Evolutionary conservation across 2,888 invertebrate genomes (phyloP), one percentile per base, ranked within the genome.

Genomic region (Poecilobothrus nobilitatus): DNA sequence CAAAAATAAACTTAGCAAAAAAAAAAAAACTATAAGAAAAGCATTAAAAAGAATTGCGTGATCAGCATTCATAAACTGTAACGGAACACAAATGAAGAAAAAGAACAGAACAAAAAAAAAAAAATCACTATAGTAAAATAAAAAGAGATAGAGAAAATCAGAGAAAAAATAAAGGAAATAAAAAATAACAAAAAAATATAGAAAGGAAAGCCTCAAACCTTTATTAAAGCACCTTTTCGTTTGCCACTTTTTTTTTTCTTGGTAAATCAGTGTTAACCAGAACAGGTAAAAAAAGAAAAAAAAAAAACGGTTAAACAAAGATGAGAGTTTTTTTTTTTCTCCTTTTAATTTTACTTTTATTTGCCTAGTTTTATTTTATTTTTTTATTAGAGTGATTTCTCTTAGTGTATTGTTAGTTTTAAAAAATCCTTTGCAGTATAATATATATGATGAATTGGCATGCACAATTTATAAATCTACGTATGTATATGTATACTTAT

Each of bases 21-120:
- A 27, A 41, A 41, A 41, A 41, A 53, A 53, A 53, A 53, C 1
- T 53, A 53, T 53, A 53, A 53, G 15, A 53, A 53, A 53, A 53
- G 53, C n/a, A 53, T 53, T 53, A 53, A 53, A 53, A 53, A 12
- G n/a, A 53, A 53, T 53, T 53, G 53, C 53, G 53, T 53, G 53
- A 53, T 53, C 53, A 53, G 53, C 53, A 53, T 53, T 53, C 53
- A 53, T 53, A 53, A 53, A 53, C 53, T 53, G 53, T 53, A 53
- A 53, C 53, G 53, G 53, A 6, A 18, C 18, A 18, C n/a, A n/a
- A n/a, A n/a, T n/a, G n/a, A 53, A 53, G 15, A 53, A n/a, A 12
- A 53, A 53, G 18, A 18, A 4, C 1, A 53, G n/a, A 53, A 53
- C 2, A 53, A 44, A 3, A 53, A 12, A 18, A 53, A n/a, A n/a